Evolutionary conservation across 2,888 invertebrate species (phyloP), one percentile per base, ranked within the genome.

Genomic region (Cantharis rufa): DNA sequence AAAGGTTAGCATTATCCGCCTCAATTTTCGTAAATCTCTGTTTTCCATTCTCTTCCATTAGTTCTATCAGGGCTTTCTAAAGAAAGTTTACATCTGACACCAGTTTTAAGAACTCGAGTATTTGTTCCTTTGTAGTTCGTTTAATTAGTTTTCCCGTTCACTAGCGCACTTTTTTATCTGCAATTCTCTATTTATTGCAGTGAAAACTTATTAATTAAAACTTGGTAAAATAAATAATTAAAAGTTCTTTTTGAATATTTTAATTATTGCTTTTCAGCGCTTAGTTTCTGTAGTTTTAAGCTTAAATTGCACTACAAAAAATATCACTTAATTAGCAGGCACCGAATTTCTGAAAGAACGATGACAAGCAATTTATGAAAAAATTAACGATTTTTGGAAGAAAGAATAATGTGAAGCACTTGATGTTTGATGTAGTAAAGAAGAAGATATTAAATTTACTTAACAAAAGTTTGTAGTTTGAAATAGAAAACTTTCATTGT

Each of bases 401-500:
- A 16, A 18, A 18, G 21, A 27, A 27, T 27, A 70, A 48, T 68
- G 1, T 9, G 13, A 21, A 62, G 21, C 11, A 18, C 10, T 63
- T 18, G 32, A 32, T 32, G 13, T 32, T 32, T 32, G 32, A 32
- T 13, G 11, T 32, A 3, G 32, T 4, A 32, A 11, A 28, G 66
- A 9, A 13, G 32, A 10, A 13, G 32, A 28, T 16, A 63, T 32
- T 71, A 27, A 16, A 18, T 71, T 27, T 16, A 62, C 61, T 32
- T 27, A 72, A 66, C 48, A 69, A 13, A 32, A 72, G 28, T 28
- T 18, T 11, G 62, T 16, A 15, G 62, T 68, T 62, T 62, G 48
- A 13, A 64, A 64, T 70, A 70, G 62, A 74, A 74, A 74, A 70
- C 48, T 74, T 74, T 73, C 63, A 74, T 74, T 74, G 74, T 70